Conservation (phyloP, 1,140 invertebrate genomes). For the Neotoxoptera formosana region DNA sequence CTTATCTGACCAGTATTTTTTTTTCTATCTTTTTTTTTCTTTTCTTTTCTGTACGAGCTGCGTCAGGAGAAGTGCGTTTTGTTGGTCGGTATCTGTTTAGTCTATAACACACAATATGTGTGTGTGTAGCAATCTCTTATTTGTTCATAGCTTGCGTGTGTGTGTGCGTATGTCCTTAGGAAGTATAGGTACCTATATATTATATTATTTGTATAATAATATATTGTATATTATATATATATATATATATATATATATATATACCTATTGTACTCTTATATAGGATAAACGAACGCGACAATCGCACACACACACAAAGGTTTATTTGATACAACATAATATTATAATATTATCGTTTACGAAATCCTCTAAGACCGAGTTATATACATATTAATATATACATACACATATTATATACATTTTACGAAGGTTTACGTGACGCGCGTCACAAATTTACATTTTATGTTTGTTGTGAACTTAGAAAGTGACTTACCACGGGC, state of each 20-base stretch:
- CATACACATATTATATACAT: neutral
- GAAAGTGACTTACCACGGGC: neutral
- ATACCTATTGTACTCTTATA: too few species aligned
- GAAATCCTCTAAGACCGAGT: neutral
- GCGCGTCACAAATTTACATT: neutral
- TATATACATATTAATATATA: neutral
- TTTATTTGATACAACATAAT: neutral
- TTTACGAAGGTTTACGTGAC: neutral
- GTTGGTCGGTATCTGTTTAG: conserved; percentile 2
- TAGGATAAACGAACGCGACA: neutral
- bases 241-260: too few species aligned
- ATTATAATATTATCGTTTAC: neutral
- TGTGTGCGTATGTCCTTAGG: neutral
- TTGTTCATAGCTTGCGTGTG: neutral
- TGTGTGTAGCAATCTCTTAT: neutral
- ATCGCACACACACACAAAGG: neutral
- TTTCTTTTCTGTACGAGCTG: neutral
- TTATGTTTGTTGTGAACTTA: neutral
- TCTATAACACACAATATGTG: neutral
- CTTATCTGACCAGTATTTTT: conserved; percentile 23
- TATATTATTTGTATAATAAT: neutral
- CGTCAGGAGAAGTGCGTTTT: neutral
- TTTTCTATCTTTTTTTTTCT: neutral
- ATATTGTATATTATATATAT: neutral
- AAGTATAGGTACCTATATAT: neutral